Conservation (phyloP, 2,888 invertebrate genomes). For the Drosophila tripunctata region DNA sequence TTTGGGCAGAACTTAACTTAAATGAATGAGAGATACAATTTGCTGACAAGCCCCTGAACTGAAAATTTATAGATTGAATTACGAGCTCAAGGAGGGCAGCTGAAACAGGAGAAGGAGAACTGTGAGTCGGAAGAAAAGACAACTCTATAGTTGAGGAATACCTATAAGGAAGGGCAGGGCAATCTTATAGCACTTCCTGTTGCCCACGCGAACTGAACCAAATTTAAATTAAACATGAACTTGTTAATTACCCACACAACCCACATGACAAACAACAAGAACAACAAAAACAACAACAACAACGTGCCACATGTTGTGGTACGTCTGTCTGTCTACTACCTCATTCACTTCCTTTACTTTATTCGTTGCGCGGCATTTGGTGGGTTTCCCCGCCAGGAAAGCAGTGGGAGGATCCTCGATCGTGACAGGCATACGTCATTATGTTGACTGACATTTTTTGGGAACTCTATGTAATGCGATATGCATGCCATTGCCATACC, state of each 20-base stretch:
- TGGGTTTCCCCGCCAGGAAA: slow-evolving; percentile 63
- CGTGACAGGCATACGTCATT: slow-evolving; percentile 71
- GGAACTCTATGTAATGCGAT: slow-evolving; percentile 18
- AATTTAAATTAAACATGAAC: slow-evolving; percentile 75
- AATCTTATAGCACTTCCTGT: slow-evolving; percentile 55
- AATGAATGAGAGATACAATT: slow-evolving; percentile 12
- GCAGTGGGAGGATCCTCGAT: slow-evolving; percentile 39
- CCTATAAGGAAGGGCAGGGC: slow-evolving; percentile 25
- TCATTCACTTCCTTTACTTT: slow-evolving; percentile 33
- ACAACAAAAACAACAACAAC: slow-evolving; percentile 25
- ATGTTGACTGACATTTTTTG: slow-evolving; percentile 27
- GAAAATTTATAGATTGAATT: slow-evolving; percentile 61
- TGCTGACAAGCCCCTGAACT: background rate
- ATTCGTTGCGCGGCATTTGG: slow-evolving; percentile 52
- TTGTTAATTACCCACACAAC: slow-evolving; percentile 68
- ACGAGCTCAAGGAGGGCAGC: slow-evolving; percentile 20
- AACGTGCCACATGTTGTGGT: slow-evolving; percentile 52
- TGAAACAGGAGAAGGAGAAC: too few relatives aligned
- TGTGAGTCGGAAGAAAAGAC: background rate
- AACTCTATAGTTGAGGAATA: slow-evolving; percentile 20
- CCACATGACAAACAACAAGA: too few relatives aligned
- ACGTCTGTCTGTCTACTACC: slow-evolving; percentile 20
- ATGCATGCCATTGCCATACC: slow-evolving; percentile 6
- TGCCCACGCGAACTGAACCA: slow-evolving; percentile 59
- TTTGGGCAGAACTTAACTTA: slow-evolving; percentile 7